Evolutionary conservation across 2,113 vertebrate species (phyloP), one percentile per base, ranked within the genome.

Genomic region (Seriola aureovittata): DNA sequence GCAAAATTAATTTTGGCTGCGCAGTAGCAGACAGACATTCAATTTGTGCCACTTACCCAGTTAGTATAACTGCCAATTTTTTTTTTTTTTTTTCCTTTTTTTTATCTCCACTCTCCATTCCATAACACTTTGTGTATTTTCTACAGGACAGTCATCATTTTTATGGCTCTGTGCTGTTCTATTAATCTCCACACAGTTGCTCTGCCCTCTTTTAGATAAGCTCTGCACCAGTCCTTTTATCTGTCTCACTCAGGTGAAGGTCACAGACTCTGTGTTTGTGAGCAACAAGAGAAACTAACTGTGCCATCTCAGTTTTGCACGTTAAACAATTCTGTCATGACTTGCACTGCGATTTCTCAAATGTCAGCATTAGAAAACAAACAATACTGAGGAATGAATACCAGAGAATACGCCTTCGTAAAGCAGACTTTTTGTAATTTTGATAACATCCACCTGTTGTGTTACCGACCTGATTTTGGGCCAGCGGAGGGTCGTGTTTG

Each of bases 401-500:
- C 34, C 46, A 42, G 8, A 46, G 19, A 52, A 34, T 23, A n/a
- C 16, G 16, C 68, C 25, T 13, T 48, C 12, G 17, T 34, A 1
- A 13, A 17, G 21, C 38, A 11, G 40, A 8, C 29, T 34, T 42
- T 19, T 36, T 38, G 44, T 58, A 16, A 19, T 36, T 66, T 21
- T 21, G 8, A 62, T 16, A 5, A 40, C 58, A 59, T 6, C 5
- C 5, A 29, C 4, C 9, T 10, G 40, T 7, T 3, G 21, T 7
- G 3, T 77, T 34, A 23, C 9, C 17, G 94, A 99, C 98, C 98
- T 97, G 98, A 92, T 99, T 99, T 73, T 98, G 97, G 75, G 96
- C 94, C 78, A 99, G 96, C 0, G 97, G 95, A 85, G 98, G 98
- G 66, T 98, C 97, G 11, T 99, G 98, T 82, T 94, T 97, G 93